Evolutionary conservation across 2,113 vertebrate species (phyloP), one percentile per base, ranked within the genome.

Genomic region (Empidonax alnorum): DNA sequence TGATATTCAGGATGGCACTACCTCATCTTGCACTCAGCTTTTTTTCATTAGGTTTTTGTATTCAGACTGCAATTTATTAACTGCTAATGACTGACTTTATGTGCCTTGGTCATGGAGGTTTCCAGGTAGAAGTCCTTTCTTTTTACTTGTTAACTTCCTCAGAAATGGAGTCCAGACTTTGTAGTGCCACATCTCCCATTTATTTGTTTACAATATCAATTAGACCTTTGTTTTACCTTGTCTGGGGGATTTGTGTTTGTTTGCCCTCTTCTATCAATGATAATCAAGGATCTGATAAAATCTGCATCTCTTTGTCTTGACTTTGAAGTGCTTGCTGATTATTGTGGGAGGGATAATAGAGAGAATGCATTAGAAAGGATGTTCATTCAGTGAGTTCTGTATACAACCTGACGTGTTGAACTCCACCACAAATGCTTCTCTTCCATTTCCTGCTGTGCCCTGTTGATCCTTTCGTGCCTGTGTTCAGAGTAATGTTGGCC

Each of bases 191-290:
- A 22, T 53, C 37, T 89, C 66, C 65, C 61, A 25, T 53, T 85
- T 90, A n/a, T 83, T 95, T 93, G 55, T 92, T 92, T 95, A 67
- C 39, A 71, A 10, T 67, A 77, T 88, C 72, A 80, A 37, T 94
- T 93, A 59, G 72, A 50, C 49, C 33, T 39, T 63, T 88, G 20
- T 83, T 85, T 78, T 74, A 18, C 55, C 55, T 92, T 71, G 50
- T 90, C 68, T 74, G 23, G 3, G 33, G 37, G 24, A 14, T 56
- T 10, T 73, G 62, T 88, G 74, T 85, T 87, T 79, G 49, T 93
- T 90, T 93, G 55, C 35, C 37, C 55, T 90, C 59, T 82, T 79
- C 75, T 80, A 71, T 96, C 79, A 77, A 16, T 55, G 83, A 46
- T 83, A 86, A 93, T 88, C 53, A 83, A 90, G 75, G 22, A 53